A percentile compares a stretch with the other conserved stretches of the same genome.
Evolutionary conservation across 2,888 invertebrate species (phyloP).

Genomic region (Cantharis nigra): DNA sequence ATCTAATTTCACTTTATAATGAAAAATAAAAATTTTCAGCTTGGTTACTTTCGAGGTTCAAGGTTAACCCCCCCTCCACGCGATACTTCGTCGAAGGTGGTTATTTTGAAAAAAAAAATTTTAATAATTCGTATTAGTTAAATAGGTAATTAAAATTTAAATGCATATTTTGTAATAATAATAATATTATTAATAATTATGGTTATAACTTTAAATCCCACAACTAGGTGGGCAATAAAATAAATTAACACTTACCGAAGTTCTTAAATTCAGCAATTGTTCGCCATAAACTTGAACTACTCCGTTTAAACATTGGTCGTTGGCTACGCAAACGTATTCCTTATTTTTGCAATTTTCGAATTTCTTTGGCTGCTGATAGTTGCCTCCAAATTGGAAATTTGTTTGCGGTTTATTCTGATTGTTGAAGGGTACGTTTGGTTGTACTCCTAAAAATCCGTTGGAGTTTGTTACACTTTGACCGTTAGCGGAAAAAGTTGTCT

Average conservation of each 20-base stretch:
- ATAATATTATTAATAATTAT: neutral
- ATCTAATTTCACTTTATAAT: slow-evolving; percentile 3
- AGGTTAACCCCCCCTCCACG: neutral
- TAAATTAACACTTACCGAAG: slow-evolving; percentile 57
- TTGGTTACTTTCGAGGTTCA: neutral
- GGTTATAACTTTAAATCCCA: neutral
- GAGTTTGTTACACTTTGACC: slow-evolving; percentile 44
- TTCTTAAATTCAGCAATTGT: slow-evolving; percentile 58
- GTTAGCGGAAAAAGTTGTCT: slow-evolving; percentile 36
- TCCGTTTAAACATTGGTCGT: slow-evolving; percentile 65
- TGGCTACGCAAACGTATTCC: slow-evolving; percentile 66
- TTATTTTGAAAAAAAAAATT: neutral
- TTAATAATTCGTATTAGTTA: neutral
- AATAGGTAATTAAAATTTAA: neutral
- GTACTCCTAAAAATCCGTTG: slow-evolving; percentile 52
- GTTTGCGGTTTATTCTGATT: neutral
- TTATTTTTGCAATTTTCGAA: slow-evolving; percentile 60
- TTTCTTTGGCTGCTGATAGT: slow-evolving; percentile 24
- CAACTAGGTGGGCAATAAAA: neutral
- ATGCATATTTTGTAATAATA: neutral
- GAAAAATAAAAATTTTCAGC: neutral
- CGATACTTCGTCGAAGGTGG: neutral
- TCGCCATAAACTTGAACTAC: slow-evolving; percentile 60
- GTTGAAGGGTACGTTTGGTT: slow-evolving; percentile 44
- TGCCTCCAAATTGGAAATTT: slow-evolving; percentile 1